phyloP scores from a whole-genome alignment of 1,140 invertebrate genomes.

The Platorchestia sp. region DNA sequence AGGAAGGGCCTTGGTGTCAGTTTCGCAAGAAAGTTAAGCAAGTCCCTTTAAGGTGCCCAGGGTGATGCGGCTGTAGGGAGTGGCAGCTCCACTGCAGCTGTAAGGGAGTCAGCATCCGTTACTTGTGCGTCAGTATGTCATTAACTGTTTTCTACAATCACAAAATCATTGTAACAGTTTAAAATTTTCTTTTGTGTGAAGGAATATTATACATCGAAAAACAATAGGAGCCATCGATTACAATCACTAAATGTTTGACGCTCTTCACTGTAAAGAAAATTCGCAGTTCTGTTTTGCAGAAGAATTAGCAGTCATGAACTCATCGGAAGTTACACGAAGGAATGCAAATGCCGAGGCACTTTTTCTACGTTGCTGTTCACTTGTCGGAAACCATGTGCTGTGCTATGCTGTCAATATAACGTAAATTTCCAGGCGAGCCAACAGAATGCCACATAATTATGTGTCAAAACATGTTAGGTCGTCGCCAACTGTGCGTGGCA shows the following conservation, averaged over 20 bases:
- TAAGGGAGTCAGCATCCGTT: background rate
- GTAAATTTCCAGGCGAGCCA: no score
- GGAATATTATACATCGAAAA: background rate
- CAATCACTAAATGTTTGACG: background rate
- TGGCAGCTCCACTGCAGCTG: background rate
- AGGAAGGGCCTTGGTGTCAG: background rate
- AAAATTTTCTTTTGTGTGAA: background rate
- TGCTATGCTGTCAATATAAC: no score
- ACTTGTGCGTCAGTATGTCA: no score
- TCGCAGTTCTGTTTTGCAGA: background rate
- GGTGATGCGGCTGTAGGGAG: background rate
- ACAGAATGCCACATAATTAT: no score
- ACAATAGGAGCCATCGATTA: background rate
- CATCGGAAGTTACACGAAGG: background rate
- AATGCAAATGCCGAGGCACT: background rate
- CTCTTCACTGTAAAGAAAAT: background rate
- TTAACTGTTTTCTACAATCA: no score
- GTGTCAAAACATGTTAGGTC: no score
- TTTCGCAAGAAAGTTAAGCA: conserved; percentile 12
- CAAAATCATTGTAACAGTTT: no score
- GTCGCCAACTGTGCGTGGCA: no score
- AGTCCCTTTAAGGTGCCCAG: conserved; percentile 14
- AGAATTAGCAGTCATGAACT: background rate
- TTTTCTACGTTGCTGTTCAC: background rate
- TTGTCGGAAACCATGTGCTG: no score